Conservation (phyloP, 2,888 invertebrate species). For the Crioceris asparagi region DNA sequence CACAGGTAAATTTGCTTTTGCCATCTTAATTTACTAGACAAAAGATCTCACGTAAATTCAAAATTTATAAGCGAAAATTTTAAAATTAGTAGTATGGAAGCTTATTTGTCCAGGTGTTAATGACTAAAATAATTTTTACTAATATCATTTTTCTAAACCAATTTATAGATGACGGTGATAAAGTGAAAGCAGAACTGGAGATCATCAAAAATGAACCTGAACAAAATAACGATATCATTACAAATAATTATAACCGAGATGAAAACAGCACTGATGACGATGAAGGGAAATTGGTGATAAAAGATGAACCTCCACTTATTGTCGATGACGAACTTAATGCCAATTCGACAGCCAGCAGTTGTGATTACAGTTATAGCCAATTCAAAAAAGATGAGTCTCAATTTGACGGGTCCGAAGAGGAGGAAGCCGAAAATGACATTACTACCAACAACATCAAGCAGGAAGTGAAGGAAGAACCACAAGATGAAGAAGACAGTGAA, state of each 20-base stretch:
- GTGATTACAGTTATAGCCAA: conserved; percentile 61
- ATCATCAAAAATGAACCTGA: conserved; percentile 6
- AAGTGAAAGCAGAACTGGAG: conserved; percentile 11
- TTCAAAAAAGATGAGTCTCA: conserved; percentile 44
- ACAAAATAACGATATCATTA: conserved; percentile 5
- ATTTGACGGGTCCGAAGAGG: conserved; percentile 26
- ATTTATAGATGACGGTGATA: too few species aligned
- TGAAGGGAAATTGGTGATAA: conserved; percentile 35
- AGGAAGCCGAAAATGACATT: conserved; percentile 36
- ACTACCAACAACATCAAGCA: conserved; percentile 34
- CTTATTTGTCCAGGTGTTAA: too few species aligned
- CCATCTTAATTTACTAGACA: too few species aligned
- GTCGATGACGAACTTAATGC: conserved; percentile 28
- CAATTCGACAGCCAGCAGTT: conserved; percentile 53
- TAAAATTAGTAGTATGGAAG: too few species aligned
- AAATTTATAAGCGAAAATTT: too few species aligned
- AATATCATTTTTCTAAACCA: too few species aligned
- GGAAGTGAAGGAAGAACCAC: conserved; percentile 19
- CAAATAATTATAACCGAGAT: conserved; percentile 1
- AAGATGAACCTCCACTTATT: conserved; percentile 30
- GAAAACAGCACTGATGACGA: conserved; percentile 35
- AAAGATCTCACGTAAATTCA: too few species aligned
- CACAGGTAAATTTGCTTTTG: too few species aligned
- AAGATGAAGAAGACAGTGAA: conserved; percentile 44
- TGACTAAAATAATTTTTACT: too few species aligned